Evolutionary conservation across 2,797 vertebrate genomes (phyloP).

Genomic region (Mormyrus hasselquistii): DNA sequence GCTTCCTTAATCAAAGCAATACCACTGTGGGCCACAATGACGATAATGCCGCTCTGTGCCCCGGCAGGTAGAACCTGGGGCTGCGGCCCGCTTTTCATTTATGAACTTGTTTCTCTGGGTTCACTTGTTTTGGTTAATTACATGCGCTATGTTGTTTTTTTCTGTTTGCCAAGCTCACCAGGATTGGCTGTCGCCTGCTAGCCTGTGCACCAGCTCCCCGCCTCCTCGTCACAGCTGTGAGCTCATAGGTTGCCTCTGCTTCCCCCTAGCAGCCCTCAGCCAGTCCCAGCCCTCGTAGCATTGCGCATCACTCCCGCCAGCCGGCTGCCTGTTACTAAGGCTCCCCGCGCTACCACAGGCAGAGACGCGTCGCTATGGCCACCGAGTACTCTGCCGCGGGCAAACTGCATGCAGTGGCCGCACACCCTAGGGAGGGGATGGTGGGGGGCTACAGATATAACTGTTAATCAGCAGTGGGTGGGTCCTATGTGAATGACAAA

Average conservation of each 20-base stretch:
- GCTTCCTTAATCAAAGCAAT: neutral
- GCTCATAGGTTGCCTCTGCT: neutral
- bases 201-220: neutral
- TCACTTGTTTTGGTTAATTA: neutral
- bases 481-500: neutral
- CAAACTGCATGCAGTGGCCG: neutral
- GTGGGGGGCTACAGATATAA: neutral
- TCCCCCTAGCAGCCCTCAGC: neutral
- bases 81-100: neutral
- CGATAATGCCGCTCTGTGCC: neutral
- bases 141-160: neutral
- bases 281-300: neutral
- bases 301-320: neutral
- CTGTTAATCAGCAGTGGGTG: neutral
- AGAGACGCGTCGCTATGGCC: neutral
- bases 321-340: constrained; percentile 1
- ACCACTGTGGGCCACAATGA: neutral
- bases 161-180: neutral
- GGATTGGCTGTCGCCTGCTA: neutral
- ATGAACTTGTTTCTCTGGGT: neutral
- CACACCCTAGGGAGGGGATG: neutral
- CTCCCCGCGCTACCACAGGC: neutral
- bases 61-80: neutral
- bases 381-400: neutral
- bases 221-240: neutral